Base-by-base conservation (phyloP, 2,797 vertebrate genomes). In the Megaceryle alcyon region DNA sequence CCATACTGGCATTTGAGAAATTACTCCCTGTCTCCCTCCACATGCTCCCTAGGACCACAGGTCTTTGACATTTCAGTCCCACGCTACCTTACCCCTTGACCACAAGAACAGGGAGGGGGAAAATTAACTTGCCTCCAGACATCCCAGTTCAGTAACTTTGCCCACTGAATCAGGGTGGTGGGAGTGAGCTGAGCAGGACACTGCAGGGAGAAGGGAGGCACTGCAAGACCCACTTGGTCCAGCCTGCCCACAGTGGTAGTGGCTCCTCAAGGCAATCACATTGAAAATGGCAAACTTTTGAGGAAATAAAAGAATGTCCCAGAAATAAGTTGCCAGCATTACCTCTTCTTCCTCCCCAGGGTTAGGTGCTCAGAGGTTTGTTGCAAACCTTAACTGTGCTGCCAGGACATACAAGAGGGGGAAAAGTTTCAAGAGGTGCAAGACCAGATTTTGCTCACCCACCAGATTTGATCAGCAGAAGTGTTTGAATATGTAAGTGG, bases 61-160 rank as follows among this genome's bases (percentile, higher is more conserved):
- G 48, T 71, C 53, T 41, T 41, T 1, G 0, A 10, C 1, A 1
- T 21, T 66, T 69, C 51, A 73, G 68, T 20, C 41, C 28, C 26
- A 15, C 5, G 1, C 51, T 4, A 3, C 17, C 29, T 66, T 18
- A 5, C 6, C 1, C 0, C 16, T 21, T 1, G 0, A 35, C 37
- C 31, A 31, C 43, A 46, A 57, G 15, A 80, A 29, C 28, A 51
- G 15, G 11, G 29, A 69, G 18, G 6, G 49, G n/a, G 21, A 60
- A 72, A 54, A 46, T 51, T 46, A 25, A 69, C 46, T 22, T 72
- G 59, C 60, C 31, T 53, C 44, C 68, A 76, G 64, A 10, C 49
- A 53, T 12, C 14, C 14, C 41, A 25, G 28, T 56, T 73, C 23
- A 69, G 57, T 11, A 72, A 17, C 57, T 84, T 84, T 6, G 0